These are phyloP conservation scores for Helostoma temminkii DNA, from an alignment of 2,797 vertebrate genomes.

Conservation along the genomic window DNA sequence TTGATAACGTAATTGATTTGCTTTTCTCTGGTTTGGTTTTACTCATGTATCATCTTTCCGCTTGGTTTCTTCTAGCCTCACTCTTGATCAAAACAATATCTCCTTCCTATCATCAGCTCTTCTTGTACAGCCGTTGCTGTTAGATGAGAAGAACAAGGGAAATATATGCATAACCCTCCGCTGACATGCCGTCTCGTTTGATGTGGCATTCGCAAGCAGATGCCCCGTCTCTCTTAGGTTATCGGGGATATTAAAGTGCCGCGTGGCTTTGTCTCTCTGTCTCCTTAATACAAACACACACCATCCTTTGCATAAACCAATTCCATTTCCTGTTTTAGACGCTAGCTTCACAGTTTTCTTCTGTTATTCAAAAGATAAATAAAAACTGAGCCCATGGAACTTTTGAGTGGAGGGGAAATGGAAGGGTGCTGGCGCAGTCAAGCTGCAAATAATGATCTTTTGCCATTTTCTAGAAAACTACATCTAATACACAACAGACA, in stretches of 20 bases:
- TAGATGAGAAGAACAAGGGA: slow-evolving; percentile 71
- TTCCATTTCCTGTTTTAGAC: slow-evolving; percentile 64
- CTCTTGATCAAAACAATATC: slow-evolving; percentile 61
- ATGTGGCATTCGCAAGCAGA: slow-evolving; percentile 78
- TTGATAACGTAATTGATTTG: slow-evolving; percentile 56
- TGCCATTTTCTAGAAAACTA: slow-evolving; percentile 7
- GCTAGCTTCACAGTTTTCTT: slow-evolving; percentile 26
- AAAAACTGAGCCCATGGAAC: slow-evolving; percentile 23
- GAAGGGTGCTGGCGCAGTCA: slow-evolving; percentile 8
- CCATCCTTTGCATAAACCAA: slow-evolving; percentile 50
- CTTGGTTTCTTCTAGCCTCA: slow-evolving; percentile 39
- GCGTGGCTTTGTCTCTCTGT: slow-evolving; percentile 51
- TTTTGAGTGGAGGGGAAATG: neutral
- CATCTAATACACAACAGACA: no score
- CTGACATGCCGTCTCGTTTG: slow-evolving; percentile 73
- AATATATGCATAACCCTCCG: slow-evolving; percentile 76
- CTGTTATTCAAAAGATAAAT: slow-evolving; percentile 39
- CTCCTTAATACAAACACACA: slow-evolving; percentile 57
- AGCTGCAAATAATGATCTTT: slow-evolving; percentile 2
- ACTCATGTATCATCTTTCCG: slow-evolving; percentile 18
- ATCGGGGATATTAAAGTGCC: slow-evolving; percentile 69
- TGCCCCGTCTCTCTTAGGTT: slow-evolving; percentile 56
- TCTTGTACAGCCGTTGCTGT: slow-evolving; percentile 48
- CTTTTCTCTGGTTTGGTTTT: slow-evolving; percentile 20
- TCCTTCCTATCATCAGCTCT: slow-evolving; percentile 52